Evolutionary conservation across 1,140 invertebrate species (phyloP), one percentile per base, ranked within the genome.

Genomic region (Hydropsyche tenuis): DNA sequence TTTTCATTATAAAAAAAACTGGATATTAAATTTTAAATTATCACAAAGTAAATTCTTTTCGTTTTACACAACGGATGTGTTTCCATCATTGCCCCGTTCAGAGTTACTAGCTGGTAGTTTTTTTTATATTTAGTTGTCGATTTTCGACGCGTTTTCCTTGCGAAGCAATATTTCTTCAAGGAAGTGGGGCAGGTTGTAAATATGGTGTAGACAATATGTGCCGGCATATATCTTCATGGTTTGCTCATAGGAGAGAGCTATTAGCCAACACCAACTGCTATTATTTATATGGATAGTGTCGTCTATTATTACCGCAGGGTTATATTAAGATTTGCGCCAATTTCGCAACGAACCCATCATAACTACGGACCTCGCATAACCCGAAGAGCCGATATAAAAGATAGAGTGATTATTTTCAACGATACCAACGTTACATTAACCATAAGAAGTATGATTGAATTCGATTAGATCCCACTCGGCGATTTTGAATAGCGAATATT

Each of bases 141-240:
- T 27, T 69, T 69, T 69, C 46, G 23, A 69, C 46, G 45, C 66
- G 18, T 69, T 42, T 27, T 42, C 7, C 63, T 63, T 42, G 20
- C 46, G 7, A 9, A 14, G 43, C 42, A 27, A 53, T 69, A 69
- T 68, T 25, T 69, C 66, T 51, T 42, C 3, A 9, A 22, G 18
- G 48, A 70, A 70, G 45, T 48, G 56, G 48, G 16, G 27, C 23
- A n/a, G 46, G 48, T 46, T 30, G 68, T 70, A 70, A 70, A 70
- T 70, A 70, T 56, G 68, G 68, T 56, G 68, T 22, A 70, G 68
- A 72, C 56, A 72, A 72, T 72, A 72, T 72, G 22, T 72, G 70
- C 20, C 37, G 70, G 25, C 70, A 63, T 72, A 72, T 63, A 72
- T 72, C 70, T 72, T 64, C 56, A 72, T 63, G 56, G 70, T 72